Percentiles rank a stretch among this genome's conserved stretches.
phyloP scores from a whole-genome alignment of 1,140 invertebrate species.

The Monomorium pharaonis region DNA sequence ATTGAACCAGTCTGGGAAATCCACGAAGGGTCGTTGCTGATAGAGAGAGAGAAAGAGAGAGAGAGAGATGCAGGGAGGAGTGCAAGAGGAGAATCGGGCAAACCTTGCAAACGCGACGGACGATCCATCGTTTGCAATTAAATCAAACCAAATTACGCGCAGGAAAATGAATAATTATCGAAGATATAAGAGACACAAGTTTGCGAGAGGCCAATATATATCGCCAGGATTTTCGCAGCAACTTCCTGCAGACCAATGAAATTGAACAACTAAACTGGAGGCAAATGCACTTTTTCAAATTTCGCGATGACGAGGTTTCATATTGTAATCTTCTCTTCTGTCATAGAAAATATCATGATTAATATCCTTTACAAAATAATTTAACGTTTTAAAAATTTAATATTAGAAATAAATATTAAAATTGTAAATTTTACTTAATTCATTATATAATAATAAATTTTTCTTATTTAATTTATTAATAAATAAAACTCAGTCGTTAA shows the following conservation, averaged over 20 bases:
- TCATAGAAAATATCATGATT: background rate
- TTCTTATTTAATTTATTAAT: background rate
- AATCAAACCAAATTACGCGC: constrained; percentile 77
- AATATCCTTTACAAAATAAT: too few species aligned
- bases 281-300: background rate
- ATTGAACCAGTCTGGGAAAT: constrained; percentile 75
- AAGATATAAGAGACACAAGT: constrained; percentile 52
- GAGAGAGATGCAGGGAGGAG: constrained; percentile 54
- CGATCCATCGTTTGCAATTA: constrained; percentile 75
- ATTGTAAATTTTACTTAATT: background rate
- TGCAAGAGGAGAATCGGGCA: constrained; percentile 51
- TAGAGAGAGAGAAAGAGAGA: constrained; percentile 61
- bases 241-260: constrained; percentile 22
- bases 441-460: background rate
- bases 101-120: constrained; percentile 47
- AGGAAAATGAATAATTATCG: constrained; percentile 74
- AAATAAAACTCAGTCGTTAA: background rate
- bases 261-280: background rate
- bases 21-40: constrained; percentile 74
- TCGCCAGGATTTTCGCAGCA: background rate
- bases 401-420: background rate
- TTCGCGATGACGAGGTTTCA: background rate
- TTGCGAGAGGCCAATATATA: constrained; percentile 32
- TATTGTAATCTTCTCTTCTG: background rate
- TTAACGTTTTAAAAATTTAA: background rate